Evolutionary conservation across 2,113 vertebrate genomes (phyloP).

Genomic region (Phaethornis superciliosus): DNA sequence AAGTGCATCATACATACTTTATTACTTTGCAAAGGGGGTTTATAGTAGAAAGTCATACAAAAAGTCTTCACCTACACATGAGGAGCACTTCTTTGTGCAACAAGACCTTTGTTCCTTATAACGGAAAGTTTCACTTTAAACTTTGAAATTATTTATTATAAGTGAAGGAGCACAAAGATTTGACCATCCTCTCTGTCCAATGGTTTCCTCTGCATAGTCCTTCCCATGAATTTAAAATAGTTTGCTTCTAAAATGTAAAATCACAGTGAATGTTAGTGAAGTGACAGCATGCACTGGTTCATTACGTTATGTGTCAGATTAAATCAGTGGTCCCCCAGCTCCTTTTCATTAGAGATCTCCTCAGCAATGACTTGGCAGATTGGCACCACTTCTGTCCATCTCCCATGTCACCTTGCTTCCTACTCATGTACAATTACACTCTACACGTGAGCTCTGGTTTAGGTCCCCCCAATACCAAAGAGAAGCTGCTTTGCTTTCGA

Average conservation of each 20-base stretch:
- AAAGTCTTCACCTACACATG: not conserved
- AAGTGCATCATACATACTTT: not conserved
- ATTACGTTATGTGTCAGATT: conserved; percentile 53
- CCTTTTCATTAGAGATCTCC: conserved; percentile 31
- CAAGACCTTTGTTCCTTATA: accelerated
- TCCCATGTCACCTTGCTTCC: conserved; percentile 26
- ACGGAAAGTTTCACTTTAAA: not conserved
- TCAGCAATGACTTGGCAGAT: not conserved
- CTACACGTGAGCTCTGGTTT: not conserved
- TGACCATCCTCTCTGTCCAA: not conserved
- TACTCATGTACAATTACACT: conserved; percentile 34
- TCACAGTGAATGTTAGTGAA: conserved; percentile 21
- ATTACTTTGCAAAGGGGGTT: not conserved
- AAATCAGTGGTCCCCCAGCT: conserved; percentile 34
- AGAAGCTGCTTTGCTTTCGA: not conserved
- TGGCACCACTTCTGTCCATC: conserved; percentile 16
- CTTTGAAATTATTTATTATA: not conserved
- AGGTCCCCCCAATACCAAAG: not conserved
- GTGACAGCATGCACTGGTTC: conserved; percentile 50
- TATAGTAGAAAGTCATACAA: not conserved
- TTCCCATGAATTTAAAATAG: conserved; percentile 45
- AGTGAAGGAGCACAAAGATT: not conserved
- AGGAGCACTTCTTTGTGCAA: not conserved
- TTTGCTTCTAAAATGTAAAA: conserved; percentile 57
- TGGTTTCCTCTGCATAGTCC: conserved; percentile 10